Evolutionary conservation across 2,888 invertebrate genomes (phyloP).

Genomic region (Drosophila mayaguana): DNA sequence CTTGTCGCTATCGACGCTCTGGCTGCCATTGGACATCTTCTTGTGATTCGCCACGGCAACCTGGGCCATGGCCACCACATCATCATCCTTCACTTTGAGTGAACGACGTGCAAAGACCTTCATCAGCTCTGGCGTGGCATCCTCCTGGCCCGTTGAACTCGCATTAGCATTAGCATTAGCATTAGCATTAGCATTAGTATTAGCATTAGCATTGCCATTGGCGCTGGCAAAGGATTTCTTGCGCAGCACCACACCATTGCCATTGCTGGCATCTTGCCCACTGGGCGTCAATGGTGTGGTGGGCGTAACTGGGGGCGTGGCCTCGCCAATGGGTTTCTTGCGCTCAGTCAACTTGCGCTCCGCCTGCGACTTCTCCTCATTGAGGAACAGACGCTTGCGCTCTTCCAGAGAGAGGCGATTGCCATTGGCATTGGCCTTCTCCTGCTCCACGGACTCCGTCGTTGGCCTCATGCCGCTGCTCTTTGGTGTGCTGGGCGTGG

Average conservation of each 20-base stretch:
- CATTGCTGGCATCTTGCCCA: constrained; percentile 30
- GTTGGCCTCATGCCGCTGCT: not conserved
- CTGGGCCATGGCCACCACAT: constrained; percentile 86
- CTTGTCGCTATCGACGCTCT: constrained; percentile 89
- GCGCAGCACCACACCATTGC: constrained; percentile 78
- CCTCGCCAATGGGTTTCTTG: constrained; percentile 78
- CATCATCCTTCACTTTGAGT: constrained; percentile 92
- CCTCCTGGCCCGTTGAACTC: constrained; percentile 84
- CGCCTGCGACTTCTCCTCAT: constrained; percentile 79
- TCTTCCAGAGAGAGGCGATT: constrained; percentile 80
- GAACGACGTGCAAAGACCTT: constrained; percentile 93
- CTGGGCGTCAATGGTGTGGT: constrained; percentile 31
- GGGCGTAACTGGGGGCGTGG: constrained; percentile 31
- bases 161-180: constrained; percentile 1
- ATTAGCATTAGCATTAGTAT: not conserved
- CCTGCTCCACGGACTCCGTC: not conserved
- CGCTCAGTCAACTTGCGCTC: constrained; percentile 81
- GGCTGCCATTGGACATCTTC: constrained; percentile 53
- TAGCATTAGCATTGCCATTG: constrained; percentile 14
- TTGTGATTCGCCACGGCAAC: constrained; percentile 45
- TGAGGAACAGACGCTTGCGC: constrained; percentile 82
- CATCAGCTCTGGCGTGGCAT: constrained; percentile 92
- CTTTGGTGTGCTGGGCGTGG: constrained; percentile 59
- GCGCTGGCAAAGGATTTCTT: constrained; percentile 83
- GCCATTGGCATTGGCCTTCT: constrained; percentile 5